Conservation (phyloP, 2,113 vertebrate species). For the Gasterosteus aculeatus region DNA sequence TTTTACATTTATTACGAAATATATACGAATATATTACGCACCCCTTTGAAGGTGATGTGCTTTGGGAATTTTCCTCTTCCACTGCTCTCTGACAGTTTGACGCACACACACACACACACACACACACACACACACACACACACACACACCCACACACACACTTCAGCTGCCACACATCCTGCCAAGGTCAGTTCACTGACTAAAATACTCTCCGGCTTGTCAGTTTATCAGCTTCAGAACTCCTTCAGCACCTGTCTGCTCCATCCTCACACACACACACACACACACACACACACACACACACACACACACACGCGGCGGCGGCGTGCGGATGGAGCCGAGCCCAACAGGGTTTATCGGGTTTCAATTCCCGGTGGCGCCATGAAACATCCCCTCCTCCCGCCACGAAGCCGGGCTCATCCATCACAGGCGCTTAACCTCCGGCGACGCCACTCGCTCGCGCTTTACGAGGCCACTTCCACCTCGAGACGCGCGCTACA, state of each 20-base stretch:
- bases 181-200: conserved; percentile 29
- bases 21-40: not conserved
- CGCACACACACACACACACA: conserved; percentile 36
- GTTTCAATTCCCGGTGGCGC: not conserved
- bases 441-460: conserved; percentile 44
- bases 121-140: conserved; percentile 43
- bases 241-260: not conserved
- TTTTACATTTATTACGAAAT: not conserved
- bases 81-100: conserved; percentile 63
- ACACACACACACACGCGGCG: not conserved
- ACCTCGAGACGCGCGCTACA: not conserved
- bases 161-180: conserved; percentile 15
- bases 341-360: not conserved
- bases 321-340: not conserved
- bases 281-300: not conserved
- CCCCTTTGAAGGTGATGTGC: conserved; percentile 53
- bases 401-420: conserved; percentile 35
- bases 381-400: not conserved
- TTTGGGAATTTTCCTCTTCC: conserved; percentile 63
- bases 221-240: conserved; percentile 41
- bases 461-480: conserved; percentile 9
- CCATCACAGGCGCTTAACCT: conserved; percentile 58
- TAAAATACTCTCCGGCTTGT: conserved; percentile 42
- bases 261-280: not conserved
- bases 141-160: conserved; percentile 33